Evolutionary conservation across 2,888 invertebrate genomes (phyloP), one percentile per base, ranked within the genome.

Genomic region (Halictus ligatus): DNA sequence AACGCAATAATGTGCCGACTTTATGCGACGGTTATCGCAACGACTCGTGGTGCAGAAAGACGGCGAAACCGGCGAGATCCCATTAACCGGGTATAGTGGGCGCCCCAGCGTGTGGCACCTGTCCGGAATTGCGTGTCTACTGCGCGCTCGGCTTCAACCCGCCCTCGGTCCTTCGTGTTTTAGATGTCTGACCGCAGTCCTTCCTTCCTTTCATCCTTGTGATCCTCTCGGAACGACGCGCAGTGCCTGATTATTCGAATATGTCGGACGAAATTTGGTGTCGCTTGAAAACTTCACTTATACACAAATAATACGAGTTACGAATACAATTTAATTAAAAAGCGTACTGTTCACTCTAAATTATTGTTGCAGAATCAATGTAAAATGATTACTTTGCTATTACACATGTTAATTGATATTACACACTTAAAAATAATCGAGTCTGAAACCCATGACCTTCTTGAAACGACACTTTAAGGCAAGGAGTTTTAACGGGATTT

Each of bases 11-110:
- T 93, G 92, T 93, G 92, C 91, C 91, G 92, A 94, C 93, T 94
- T 94, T 94, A 94, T 94, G 93, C 92, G 94, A 92, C 94, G 93
- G 94, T 94, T 94, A 94, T 93, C 93, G 94, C 92, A 91, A 89
- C 89, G 91, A 89, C 88, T 43, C 85, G 86, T 87, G 90, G 90
- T 78, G 91, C 90, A 85, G 93, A 92, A 91, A 92, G 92, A 92
- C 92, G 87, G 83, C 87, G 88, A 86, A 89, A 92, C 88, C 91
- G 88, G 86, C 88, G 89, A 91, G 92, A 92, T 85, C 91, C 91
- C 89, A 92, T 92, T 92, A 92, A 92, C 85, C 87, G 90, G 90
- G 89, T 90, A 91, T 86, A 92, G 91, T 90, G 92, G 92, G 92
- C 92, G 92, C 92, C 93, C 91, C 94, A 93, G 94, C 92, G 94